phyloP scores from a whole-genome alignment of 2,797 vertebrate species.

The Anguilla marmorata region DNA sequence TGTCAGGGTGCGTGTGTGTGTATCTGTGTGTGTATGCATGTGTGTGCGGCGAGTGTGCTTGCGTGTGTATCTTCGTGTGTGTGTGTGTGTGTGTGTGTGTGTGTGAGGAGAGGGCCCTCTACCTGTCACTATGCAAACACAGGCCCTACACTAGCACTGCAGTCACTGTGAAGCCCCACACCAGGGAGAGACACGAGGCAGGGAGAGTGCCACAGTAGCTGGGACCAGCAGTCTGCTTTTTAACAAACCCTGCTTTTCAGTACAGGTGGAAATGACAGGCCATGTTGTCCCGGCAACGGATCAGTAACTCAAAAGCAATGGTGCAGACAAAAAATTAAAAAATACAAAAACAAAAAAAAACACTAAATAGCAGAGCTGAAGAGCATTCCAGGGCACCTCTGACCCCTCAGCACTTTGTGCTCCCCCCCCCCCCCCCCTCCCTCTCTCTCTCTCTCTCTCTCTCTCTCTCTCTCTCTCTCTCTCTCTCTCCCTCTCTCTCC shows the following conservation, averaged over 20 bases:
- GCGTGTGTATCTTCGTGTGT: slow-evolving; percentile 1
- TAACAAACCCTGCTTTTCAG: slow-evolving; percentile 1
- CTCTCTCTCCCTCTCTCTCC: slow-evolving; percentile 47
- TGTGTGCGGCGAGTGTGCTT: too few species aligned
- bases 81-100: background rate
- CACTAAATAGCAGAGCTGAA: background rate
- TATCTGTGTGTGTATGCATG: background rate
- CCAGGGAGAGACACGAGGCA: too few species aligned
- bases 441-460: too few species aligned
- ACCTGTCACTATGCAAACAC: too few species aligned
- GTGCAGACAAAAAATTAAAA: background rate
- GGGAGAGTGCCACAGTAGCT: too few species aligned
- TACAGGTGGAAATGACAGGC: slow-evolving; percentile 1
- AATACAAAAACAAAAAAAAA: background rate
- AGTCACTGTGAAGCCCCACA: too few species aligned
- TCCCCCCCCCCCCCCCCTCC: slow-evolving; percentile 31
- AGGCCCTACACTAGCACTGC: too few species aligned
- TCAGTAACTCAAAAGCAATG: background rate
- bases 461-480: slow-evolving; percentile 1
- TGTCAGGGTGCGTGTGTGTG: background rate
- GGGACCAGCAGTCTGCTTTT: background rate
- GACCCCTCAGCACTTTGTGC: slow-evolving; percentile 39
- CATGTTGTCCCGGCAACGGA: background rate
- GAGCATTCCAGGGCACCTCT: background rate
- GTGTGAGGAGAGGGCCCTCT: too few species aligned